Evolutionary conservation across 2,888 invertebrate species (phyloP).

Genomic region (Amphimallon solstitiale): DNA sequence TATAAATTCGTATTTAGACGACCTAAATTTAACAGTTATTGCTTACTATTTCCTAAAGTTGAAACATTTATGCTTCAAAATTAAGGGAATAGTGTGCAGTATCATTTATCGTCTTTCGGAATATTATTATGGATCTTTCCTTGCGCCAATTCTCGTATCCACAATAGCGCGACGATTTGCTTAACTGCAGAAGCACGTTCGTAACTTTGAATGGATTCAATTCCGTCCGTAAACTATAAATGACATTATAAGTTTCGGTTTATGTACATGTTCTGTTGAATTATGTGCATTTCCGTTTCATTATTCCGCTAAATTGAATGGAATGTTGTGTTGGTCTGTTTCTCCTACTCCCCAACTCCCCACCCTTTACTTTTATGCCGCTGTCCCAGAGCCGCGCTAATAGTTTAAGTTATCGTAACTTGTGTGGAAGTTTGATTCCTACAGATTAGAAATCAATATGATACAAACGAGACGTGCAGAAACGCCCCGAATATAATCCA

Average conservation of each 20-base stretch:
- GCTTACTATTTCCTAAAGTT: too few species aligned
- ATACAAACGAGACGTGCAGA: not conserved
- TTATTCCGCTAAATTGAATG: slow-evolving; percentile 34
- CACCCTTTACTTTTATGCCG: not conserved
- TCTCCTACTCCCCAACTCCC: not conserved
- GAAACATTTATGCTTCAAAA: too few species aligned
- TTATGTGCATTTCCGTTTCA: slow-evolving; percentile 34
- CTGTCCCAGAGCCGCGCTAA: not conserved
- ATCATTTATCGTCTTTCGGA: too few species aligned
- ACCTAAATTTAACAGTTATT: too few species aligned
- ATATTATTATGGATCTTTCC: too few species aligned
- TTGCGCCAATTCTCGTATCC: too few species aligned
- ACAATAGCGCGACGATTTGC: too few species aligned
- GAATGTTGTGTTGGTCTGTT: slow-evolving; percentile 26
- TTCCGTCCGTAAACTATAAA: slow-evolving; percentile 30
- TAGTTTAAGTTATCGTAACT: slow-evolving; percentile 30
- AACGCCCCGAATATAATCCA: too few species aligned
- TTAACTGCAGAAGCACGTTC: not conserved
- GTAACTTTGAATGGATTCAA: slow-evolving; percentile 20
- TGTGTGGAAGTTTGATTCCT: slow-evolving; percentile 29
- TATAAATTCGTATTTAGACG: too few species aligned
- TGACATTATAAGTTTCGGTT: slow-evolving; percentile 29
- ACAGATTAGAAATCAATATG: slow-evolving; percentile 26
- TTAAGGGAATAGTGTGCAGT: too few species aligned
- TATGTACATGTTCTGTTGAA: slow-evolving; percentile 29